Base-by-base conservation (phyloP, 2,797 vertebrate species). In the Buceros bicornis region DNA sequence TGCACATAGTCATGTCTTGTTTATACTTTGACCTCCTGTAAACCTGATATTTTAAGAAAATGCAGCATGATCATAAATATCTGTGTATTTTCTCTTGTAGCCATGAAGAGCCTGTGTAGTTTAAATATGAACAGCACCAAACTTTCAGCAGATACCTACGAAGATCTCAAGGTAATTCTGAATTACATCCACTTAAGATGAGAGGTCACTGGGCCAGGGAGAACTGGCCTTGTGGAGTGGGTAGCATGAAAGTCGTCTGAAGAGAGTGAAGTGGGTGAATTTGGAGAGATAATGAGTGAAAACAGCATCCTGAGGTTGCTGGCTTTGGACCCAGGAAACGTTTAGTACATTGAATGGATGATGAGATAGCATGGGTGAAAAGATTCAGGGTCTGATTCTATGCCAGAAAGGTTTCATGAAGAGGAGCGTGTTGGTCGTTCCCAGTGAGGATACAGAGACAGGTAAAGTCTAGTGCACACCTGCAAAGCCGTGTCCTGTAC, bases 41-140 rank as follows among this genome's bases (percentile, higher is more conserved):
- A 40, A 64, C 45, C n/a, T 73, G 50, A 2, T 89, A 84, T 69
- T 87, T 89, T 81, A 94, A 89, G 93, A 69, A 92, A 92, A 73
- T 26, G 60, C 66, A 71, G 35, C 76, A 10, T 60, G 54, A 62
- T 89, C 56, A 14, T 87, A 71, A 95, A 48, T 93, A 81, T 42
- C 20, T 67, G 10, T 90, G 54, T 87, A 42, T 93, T 95, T 87
- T 96, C 31, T 94, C n/a, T 85, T 86, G 8, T 86, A 99, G 99
- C 99, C 93, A 99, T 99, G 99, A 99, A 99, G 98, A 99, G 99
- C 96, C 98, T 99, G 95, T 99, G 99, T 98, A 99, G 99, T 96
- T 98, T 99, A 97, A 99, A 99, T 89, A 99, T 99, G 99, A 99
- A 99, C 98, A 99, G 99, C 98, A 99, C 99, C 97, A 99, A 99